Evolutionary conservation across 2,888 invertebrate genomes (phyloP).

Genomic region (Sphaeridia pumilis): DNA sequence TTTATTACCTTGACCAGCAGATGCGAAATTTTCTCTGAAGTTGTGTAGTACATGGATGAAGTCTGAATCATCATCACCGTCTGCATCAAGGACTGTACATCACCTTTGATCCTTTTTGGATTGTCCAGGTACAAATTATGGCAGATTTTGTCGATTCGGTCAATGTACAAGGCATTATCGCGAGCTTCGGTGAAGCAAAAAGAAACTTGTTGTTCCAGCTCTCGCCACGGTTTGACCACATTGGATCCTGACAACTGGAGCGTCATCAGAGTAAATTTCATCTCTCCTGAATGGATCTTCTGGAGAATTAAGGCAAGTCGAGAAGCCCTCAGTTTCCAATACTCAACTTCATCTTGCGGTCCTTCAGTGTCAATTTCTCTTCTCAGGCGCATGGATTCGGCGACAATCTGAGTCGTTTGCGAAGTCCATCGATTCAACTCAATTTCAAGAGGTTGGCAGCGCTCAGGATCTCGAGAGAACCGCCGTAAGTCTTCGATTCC

Average conservation of each 20-base stretch:
- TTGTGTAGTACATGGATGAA: slow-evolving; percentile 91
- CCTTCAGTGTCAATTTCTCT: slow-evolving; percentile 79
- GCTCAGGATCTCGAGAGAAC: slow-evolving; percentile 54
- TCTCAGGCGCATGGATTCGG: slow-evolving; percentile 82
- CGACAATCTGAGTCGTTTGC: slow-evolving; percentile 49
- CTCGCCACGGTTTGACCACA: slow-evolving; percentile 67
- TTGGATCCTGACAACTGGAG: slow-evolving; percentile 65
- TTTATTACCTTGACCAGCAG: slow-evolving; percentile 84
- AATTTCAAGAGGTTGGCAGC: slow-evolving; percentile 55
- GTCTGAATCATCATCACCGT: slow-evolving; percentile 86
- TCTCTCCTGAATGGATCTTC: slow-evolving; percentile 33
- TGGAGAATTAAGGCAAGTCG: slow-evolving; percentile 69
- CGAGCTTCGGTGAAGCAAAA: slow-evolving; percentile 92
- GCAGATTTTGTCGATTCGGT: slow-evolving; percentile 86
- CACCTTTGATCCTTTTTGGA: slow-evolving; percentile 84
- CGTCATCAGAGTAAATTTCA: slow-evolving; percentile 54
- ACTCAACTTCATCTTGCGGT: slow-evolving; percentile 87
- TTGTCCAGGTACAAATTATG: slow-evolving; percentile 85
- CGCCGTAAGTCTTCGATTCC: slow-evolving; percentile 51
- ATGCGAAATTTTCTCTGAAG: slow-evolving; percentile 88
- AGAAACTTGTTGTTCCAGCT: slow-evolving; percentile 78
- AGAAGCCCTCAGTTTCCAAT: slow-evolving; percentile 90
- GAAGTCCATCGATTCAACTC: slow-evolving; percentile 59
- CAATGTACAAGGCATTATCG: slow-evolving; percentile 90
- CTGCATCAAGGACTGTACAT: slow-evolving; percentile 75